Conservation (phyloP, 2,888 invertebrate genomes). For the Ceramica pisi region DNA sequence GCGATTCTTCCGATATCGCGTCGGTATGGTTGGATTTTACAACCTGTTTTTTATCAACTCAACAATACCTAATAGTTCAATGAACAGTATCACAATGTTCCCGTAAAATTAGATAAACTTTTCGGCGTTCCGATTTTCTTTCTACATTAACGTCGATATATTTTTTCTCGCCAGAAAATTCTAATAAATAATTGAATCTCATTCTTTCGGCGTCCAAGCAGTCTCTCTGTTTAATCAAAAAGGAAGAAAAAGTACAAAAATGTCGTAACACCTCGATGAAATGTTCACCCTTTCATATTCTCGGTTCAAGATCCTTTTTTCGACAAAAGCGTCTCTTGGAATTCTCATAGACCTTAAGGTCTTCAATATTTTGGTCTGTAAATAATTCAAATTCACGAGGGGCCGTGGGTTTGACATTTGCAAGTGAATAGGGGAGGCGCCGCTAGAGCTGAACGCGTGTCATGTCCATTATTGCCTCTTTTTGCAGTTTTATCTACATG, state of each 20-base stretch:
- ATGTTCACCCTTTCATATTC: constrained; percentile 49
- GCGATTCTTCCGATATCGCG: background rate
- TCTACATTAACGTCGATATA: constrained; percentile 14
- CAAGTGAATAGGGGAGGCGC: constrained; percentile 57
- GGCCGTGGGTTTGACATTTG: constrained; percentile 55
- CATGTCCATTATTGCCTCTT: constrained; percentile 40
- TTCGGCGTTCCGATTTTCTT: constrained; percentile 10
- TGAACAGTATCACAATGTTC: constrained; percentile 4
- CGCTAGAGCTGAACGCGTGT: constrained; percentile 26
- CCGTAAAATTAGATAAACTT: background rate
- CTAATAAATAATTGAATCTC: constrained; percentile 49
- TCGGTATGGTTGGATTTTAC: background rate
- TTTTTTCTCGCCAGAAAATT: constrained; percentile 20
- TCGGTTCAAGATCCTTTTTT: constrained; percentile 24
- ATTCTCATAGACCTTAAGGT: constrained; percentile 45
- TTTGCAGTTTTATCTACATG: constrained; percentile 12
- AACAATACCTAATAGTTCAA: background rate
- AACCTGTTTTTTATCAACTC: background rate
- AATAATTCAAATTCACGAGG: constrained; percentile 60
- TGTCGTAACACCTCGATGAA: constrained; percentile 21
- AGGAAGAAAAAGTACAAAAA: constrained; percentile 26
- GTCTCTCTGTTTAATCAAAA: constrained; percentile 47
- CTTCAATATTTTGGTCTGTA: constrained; percentile 62
- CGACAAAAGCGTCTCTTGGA: constrained; percentile 39
- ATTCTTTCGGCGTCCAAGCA: constrained; percentile 37